Base-by-base conservation (phyloP, 2,888 invertebrate genomes). In the Philereme vetulata region DNA sequence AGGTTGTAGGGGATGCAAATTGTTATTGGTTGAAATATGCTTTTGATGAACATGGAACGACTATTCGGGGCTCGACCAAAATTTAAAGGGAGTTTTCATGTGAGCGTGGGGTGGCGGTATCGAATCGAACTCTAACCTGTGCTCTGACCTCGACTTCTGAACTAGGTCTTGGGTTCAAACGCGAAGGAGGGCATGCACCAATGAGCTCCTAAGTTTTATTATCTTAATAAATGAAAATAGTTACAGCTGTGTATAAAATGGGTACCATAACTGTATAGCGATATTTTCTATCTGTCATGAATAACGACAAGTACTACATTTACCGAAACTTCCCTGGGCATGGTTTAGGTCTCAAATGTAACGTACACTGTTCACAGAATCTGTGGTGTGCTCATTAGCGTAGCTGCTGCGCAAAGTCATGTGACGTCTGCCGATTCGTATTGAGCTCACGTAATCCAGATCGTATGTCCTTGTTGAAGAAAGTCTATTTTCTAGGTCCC, bases 1-100 rank as follows among this genome's bases (percentile, higher is more conserved):
- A 77, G 74, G 77, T 81, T 84, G 85, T 84, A 70, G 80, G 76
- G 78, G 78, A 74, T 82, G 80, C 79, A 62, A 66, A 64, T 65
- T 65, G 66, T 66, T 66, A 62, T 66, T 56, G 57, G 58, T 21
- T 52, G 51, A 51, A 60, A 55, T 58, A 53, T 58, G 51, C 50
- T 54, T 55, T 55, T 43, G 62, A 58, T 58, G 55, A 45, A 54
- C 53, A 35, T 38, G 38, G 49, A 50, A 49, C 34, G 33, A 48
- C 32, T 21, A n/a, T 36, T 10, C 36, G 9, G 36, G 32, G 43
- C 48, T 44, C 10, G 7, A 49, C 33, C 44, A 44, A 44, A 44
- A 52, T 53, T 42, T 46, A n/a, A 34, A 35, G 56, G 51, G 34
- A 33, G 9, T 53, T 53, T 59, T n/a, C 44, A 21, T 51, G 47